These are phyloP conservation scores for Bufotes viridis DNA, from an alignment of 2,797 vertebrate species.

Conservation along the genomic window DNA sequence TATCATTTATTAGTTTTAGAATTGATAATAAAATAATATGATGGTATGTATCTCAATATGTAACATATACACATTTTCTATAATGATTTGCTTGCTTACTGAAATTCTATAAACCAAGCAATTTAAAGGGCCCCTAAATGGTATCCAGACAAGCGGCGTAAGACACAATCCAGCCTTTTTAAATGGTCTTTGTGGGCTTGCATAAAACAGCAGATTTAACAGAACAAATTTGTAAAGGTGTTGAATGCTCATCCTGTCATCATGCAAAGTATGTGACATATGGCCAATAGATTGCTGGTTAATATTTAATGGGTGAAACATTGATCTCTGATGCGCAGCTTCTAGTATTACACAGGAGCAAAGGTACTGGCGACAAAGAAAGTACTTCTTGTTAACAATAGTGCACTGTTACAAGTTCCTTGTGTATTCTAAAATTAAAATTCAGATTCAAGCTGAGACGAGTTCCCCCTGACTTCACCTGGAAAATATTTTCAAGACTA, in stretches of 20 bases:
- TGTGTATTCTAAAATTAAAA: conserved; percentile 73
- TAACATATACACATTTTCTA: not conserved
- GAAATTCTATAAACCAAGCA: conserved; percentile 15
- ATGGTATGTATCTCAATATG: not conserved
- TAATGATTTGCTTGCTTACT: not conserved
- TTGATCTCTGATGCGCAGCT: conserved; percentile 70
- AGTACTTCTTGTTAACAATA: conserved; percentile 64
- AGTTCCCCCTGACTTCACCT: conserved; percentile 10
- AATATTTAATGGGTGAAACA: conserved; percentile 87
- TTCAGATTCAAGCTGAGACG: conserved; percentile 62
- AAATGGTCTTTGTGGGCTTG: conserved; percentile 68
- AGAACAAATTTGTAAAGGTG: conserved; percentile 78
- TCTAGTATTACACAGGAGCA: conserved; percentile 73
- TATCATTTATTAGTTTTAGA: not conserved
- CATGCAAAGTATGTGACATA: conserved; percentile 75
- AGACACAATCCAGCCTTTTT: conserved; percentile 67
- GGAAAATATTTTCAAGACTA: conserved; percentile 17
- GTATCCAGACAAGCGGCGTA: conserved; percentile 65
- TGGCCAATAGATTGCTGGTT: conserved; percentile 79
- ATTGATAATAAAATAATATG: not conserved
- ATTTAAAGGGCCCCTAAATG: conserved; percentile 56
- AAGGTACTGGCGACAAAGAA: conserved; percentile 68
- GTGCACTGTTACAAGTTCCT: conserved; percentile 70
- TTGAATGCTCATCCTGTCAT: conserved; percentile 76
- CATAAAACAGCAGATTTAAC: conserved; percentile 69